Evolutionary conservation across 2,888 invertebrate species (phyloP).

Genomic region (Drosophila lacicola): DNA sequence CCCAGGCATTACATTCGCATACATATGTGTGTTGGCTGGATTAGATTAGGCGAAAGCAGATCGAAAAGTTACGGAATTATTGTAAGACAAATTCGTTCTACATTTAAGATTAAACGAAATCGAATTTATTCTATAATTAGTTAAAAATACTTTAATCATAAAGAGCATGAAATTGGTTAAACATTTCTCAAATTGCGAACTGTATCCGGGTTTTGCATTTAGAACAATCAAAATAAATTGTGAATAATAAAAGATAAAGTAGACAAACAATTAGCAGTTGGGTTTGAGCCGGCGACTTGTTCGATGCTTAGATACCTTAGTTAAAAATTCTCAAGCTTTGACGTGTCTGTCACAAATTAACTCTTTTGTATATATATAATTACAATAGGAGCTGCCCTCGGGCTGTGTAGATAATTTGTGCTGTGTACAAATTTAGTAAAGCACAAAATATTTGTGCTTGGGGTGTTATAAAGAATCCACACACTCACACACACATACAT

Average conservation of each 20-base stretch:
- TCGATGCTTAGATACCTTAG: too few relatives aligned
- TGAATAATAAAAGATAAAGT: too few relatives aligned
- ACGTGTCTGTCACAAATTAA: too few relatives aligned
- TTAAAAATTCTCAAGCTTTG: too few relatives aligned
- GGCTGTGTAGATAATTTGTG: constrained; percentile 31
- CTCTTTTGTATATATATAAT: constrained; percentile 1
- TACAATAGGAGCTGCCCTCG: constrained; percentile 19
- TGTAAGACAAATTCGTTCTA: neutral
- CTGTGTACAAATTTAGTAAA: constrained; percentile 56
- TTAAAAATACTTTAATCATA: neutral
- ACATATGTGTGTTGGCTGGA: neutral
- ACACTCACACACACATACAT: neutral
- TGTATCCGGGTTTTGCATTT: too few relatives aligned
- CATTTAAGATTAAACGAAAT: too few relatives aligned
- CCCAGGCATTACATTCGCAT: neutral
- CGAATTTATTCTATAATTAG: too few relatives aligned
- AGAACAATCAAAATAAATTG: too few relatives aligned
- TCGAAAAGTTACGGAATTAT: neutral
- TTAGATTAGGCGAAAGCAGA: constrained; percentile 13
- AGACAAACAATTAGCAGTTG: too few relatives aligned
- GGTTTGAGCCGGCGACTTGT: too few relatives aligned
- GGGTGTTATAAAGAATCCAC: constrained; percentile 39
- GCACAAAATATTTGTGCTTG: constrained; percentile 36
- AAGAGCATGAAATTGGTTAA: too few relatives aligned
- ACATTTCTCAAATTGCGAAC: too few relatives aligned